Percentiles rank a stretch among this genome's conserved stretches.
These are phyloP conservation scores for Eupithecia inturbata DNA, from an alignment of 2,888 invertebrate species.

Conservation along the genomic window DNA sequence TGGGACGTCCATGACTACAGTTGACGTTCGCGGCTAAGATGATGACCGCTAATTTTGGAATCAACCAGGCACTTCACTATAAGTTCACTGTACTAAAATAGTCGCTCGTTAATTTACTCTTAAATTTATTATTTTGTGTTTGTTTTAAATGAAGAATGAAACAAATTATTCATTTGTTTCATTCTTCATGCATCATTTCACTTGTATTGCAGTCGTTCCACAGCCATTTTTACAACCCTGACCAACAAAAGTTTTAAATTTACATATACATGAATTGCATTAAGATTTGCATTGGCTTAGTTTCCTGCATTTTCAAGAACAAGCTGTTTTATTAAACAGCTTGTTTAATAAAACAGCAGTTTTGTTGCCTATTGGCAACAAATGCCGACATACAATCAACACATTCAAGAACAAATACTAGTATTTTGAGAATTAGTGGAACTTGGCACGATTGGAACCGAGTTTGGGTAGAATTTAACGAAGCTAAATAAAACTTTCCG, in stretches of 20 bases:
- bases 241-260: background rate
- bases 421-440: background rate
- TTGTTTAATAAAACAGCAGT: no score
- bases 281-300: slow-evolving; percentile 26
- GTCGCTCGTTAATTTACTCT: no score
- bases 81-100: no score
- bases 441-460: background rate
- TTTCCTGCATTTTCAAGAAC: slow-evolving; percentile 9
- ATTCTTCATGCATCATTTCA: no score
- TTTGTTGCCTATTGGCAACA: no score
- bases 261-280: slow-evolving; percentile 24
- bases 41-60: no score
- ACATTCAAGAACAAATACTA: background rate
- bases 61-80: no score
- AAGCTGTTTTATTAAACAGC: background rate
- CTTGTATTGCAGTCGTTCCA: background rate
- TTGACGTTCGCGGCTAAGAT: no score
- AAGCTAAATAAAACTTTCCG: background rate
- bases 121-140: no score
- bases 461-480: background rate
- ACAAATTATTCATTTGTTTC: no score
- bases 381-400: background rate
- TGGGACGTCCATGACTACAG: no score
- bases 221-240: background rate
- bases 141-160: no score